Evolutionary conservation across 2,888 invertebrate genomes (phyloP), one percentile per base, ranked within the genome.

Genomic region (Elegia similella): DNA sequence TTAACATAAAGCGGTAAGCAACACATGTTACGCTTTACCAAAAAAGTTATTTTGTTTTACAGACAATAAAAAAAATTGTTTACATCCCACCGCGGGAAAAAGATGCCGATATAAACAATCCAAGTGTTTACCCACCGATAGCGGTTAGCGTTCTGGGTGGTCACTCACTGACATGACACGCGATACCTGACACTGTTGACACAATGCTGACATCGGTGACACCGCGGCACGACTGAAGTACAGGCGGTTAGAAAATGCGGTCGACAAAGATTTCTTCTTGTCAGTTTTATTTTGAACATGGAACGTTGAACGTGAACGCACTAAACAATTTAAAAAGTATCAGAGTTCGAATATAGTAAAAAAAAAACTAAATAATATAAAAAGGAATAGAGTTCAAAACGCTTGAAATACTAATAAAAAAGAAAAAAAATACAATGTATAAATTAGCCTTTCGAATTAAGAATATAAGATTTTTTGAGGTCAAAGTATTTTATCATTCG

Each of bases 131-230:
- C 42, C 23, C 12, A 29, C 29, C 42, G 53, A 54, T 54, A 42
- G 42, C 57, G 52, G 34, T 55, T 50, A 30, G 38, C 59, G 16
- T 43, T 52, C 17, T 60, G 63, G 58, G 63, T 63, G 63, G 63
- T 53, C 63, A 42, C n/a, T 34, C 29, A 30, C 34, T 43, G 48
- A n/a, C 50, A 30, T 61, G 61, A 47, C 61, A 55, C 55, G 16
- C 42, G 62, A 59, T 56, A 64, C 64, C 59, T 62, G 64, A 59
- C 62, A 61, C 43, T 59, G 62, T 59, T 59, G 60, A 62, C 62
- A 54, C 55, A 42, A 30, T 38, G 17, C 47, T 61, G 63, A 58
- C 57, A 55, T 42, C 17, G 48, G 56, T 60, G 58, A 50, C 47
- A 48, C 12, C 12, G 55, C 46, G 54, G 56, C 55, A 56, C 56